Evolutionary conservation across 2,797 vertebrate genomes (phyloP).

Genomic region (Paratrypauchen microcephalus): DNA sequence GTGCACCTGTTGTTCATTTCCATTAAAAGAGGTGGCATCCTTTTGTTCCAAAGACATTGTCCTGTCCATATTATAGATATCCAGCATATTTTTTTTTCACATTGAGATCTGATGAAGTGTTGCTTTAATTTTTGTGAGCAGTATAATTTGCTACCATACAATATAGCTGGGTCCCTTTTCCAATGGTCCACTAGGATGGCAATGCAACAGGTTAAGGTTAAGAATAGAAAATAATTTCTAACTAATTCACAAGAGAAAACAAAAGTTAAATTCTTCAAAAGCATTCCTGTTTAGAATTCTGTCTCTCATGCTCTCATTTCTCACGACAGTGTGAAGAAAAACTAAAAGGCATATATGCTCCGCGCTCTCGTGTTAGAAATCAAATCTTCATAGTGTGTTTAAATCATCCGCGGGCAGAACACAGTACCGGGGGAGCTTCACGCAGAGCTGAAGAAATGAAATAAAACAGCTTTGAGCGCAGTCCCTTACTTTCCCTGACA

Average conservation of each 20-base stretch:
- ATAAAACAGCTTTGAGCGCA: conserved; percentile 42
- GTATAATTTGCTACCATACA: no score
- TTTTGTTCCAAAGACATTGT: no score
- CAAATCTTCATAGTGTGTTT: conserved; percentile 43
- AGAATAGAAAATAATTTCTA: no score
- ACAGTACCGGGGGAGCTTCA: conserved; percentile 49
- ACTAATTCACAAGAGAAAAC: neutral
- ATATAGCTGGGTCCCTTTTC: no score
- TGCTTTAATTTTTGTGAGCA: no score
- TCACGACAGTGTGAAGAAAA: conserved; percentile 13
- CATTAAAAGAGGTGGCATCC: no score
- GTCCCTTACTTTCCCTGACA: conserved; percentile 47
- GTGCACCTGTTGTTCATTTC: no score
- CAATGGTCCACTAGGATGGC: no score
- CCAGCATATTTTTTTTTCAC: no score
- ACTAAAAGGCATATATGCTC: conserved; percentile 22
- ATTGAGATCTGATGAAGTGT: no score
- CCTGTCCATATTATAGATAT: no score
- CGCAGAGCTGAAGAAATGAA: conserved; percentile 38
- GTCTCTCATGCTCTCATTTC: conserved; percentile 1
- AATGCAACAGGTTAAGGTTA: no score
- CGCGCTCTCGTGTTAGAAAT: conserved; percentile 37
- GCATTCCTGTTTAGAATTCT: conserved; percentile 4
- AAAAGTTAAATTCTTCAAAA: conserved; percentile 17
- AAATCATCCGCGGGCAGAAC: conserved; percentile 55